phyloP scores from a whole-genome alignment of 2,113 vertebrate genomes.

The Stigmatopora nigra region DNA sequence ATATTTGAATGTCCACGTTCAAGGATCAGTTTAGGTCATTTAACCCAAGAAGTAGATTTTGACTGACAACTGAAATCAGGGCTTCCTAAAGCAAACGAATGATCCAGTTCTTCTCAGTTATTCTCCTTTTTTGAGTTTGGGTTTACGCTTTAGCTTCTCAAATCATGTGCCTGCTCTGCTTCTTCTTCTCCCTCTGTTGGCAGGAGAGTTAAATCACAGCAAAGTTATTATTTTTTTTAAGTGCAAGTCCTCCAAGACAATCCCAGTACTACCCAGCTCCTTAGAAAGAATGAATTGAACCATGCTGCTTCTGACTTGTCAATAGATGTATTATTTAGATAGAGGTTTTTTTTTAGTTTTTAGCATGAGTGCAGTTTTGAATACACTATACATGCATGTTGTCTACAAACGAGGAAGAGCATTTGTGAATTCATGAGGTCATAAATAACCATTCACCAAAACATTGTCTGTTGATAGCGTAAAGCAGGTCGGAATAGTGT shows the following conservation, averaged over 20 bases:
- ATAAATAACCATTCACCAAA: slow-evolving; percentile 27
- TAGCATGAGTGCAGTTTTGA: slow-evolving; percentile 66
- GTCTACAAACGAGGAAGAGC: slow-evolving; percentile 33
- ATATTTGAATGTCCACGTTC: background rate
- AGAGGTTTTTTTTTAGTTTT: slow-evolving; percentile 67
- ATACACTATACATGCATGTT: slow-evolving; percentile 42
- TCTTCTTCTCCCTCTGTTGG: slow-evolving; percentile 62
- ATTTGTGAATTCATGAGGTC: slow-evolving; percentile 18
- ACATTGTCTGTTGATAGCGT: slow-evolving; percentile 8
- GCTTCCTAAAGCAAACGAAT: slow-evolving; percentile 30
- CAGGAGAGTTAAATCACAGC: slow-evolving; percentile 54
- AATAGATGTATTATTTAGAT: background rate
- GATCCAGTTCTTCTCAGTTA: slow-evolving; percentile 48
- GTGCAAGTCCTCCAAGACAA: slow-evolving; percentile 58
- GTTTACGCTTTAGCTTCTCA: slow-evolving; percentile 58
- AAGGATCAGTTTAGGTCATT: slow-evolving; percentile 5
- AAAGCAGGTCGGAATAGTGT: too few relatives aligned
- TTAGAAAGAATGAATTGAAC: slow-evolving; percentile 60
- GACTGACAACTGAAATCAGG: slow-evolving; percentile 14
- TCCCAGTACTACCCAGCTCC: slow-evolving; percentile 54
- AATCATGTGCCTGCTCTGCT: slow-evolving; percentile 74
- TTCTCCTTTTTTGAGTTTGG: slow-evolving; percentile 16
- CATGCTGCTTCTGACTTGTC: slow-evolving; percentile 71
- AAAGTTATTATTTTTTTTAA: slow-evolving; percentile 17
- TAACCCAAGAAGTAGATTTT: slow-evolving; percentile 5